Conservation (phyloP, 2,888 invertebrate species). For the Antheraea yamamai region DNA sequence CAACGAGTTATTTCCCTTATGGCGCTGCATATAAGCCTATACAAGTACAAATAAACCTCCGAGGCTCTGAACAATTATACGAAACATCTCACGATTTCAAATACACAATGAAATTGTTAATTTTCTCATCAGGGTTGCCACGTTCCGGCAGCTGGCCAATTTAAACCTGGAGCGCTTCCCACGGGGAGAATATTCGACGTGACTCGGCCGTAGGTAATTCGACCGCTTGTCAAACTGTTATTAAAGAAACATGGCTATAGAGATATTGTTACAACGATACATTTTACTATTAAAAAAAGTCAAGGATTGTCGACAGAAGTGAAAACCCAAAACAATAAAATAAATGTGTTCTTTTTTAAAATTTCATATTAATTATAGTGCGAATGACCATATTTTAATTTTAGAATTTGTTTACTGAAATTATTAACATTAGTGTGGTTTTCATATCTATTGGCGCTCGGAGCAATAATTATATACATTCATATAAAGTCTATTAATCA, state of each 20-base stretch:
- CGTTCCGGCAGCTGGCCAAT: not conserved
- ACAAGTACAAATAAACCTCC: not conserved
- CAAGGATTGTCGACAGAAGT: too few relatives aligned
- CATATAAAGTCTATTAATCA: too few relatives aligned
- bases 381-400: too few relatives aligned
- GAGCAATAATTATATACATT: too few relatives aligned
- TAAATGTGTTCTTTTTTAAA: too few relatives aligned
- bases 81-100: not conserved
- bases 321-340: too few relatives aligned
- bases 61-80: not conserved
- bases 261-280: not conserved
- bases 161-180: not conserved
- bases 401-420: too few relatives aligned
- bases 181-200: not conserved
- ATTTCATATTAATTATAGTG: too few relatives aligned
- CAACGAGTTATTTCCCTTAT: not conserved
- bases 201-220: not conserved
- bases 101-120: not conserved
- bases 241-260: not conserved
- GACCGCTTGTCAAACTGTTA: constrained; percentile 2
- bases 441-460: too few relatives aligned
- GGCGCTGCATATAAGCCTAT: not conserved
- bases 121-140: not conserved
- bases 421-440: too few relatives aligned
- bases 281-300: not conserved